A percentile compares a stretch with the other conserved stretches of the same genome.
These are phyloP conservation scores for Pristionchus pacificus DNA, from an alignment of 1,140 invertebrate genomes.

Conservation along the genomic window DNA sequence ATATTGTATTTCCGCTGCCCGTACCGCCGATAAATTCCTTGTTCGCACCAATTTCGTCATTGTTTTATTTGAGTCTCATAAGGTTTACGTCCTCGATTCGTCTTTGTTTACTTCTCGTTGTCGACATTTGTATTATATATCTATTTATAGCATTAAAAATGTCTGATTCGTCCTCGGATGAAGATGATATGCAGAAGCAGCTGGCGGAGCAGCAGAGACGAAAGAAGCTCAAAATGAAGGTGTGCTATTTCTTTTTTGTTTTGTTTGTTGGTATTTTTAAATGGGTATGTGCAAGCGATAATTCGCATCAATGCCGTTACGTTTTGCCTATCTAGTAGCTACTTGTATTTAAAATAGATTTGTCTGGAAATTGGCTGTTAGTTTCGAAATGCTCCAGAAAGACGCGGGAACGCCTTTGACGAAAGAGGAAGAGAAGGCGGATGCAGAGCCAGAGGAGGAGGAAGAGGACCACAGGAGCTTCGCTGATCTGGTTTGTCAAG, in stretches of 20 bases:
- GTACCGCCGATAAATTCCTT: too few relatives aligned
- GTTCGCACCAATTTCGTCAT: too few relatives aligned
- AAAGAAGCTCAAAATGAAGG: constrained; percentile 14
- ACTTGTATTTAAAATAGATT: constrained; percentile 19
- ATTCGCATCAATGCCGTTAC: too few relatives aligned
- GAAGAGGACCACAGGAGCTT: too few relatives aligned
- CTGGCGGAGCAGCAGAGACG: constrained; percentile 1
- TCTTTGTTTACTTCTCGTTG: too few relatives aligned
- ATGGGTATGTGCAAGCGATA: neutral
- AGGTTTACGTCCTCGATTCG: too few relatives aligned
- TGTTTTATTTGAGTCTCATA: too few relatives aligned
- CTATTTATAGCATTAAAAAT: constrained; percentile 2
- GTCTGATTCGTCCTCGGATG: constrained; percentile 28
- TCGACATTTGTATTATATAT: neutral
- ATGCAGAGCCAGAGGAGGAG: neutral
- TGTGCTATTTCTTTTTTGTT: neutral
- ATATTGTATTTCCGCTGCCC: too few relatives aligned
- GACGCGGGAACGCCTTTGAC: neutral
- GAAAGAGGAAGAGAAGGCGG: neutral
- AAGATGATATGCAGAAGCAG: constrained; percentile 20
- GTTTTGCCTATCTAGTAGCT: too few relatives aligned
- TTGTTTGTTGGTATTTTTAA: constrained; percentile 34
- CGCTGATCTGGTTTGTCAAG: too few relatives aligned
- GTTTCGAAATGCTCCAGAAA: constrained; percentile 1
- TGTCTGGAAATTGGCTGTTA: neutral